Evolutionary conservation across 1,140 invertebrate species (phyloP).

Genomic region (Nasonia longicornis): DNA sequence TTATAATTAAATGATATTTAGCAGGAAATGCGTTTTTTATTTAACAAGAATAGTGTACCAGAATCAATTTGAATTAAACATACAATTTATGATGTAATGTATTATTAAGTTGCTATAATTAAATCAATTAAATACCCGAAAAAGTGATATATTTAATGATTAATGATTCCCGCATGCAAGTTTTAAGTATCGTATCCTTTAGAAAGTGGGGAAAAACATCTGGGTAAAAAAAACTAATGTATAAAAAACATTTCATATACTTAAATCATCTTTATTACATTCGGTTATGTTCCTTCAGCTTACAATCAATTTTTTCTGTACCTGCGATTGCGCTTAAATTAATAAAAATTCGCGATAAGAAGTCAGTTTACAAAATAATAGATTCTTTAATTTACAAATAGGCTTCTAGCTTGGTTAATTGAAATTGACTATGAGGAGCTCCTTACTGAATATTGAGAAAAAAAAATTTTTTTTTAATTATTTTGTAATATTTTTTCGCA

Average conservation of each 20-base stretch:
- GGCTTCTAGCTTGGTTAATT: slow-evolving; percentile 36
- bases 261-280: slow-evolving; percentile 46
- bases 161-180: background rate
- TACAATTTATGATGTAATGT: background rate
- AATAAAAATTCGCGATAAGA: slow-evolving; percentile 46
- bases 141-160: background rate
- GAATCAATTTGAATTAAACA: background rate
- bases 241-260: slow-evolving; percentile 7
- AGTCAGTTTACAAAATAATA: slow-evolving; percentile 48
- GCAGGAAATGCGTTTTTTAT: slow-evolving; percentile 1
- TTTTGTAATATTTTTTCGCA: slow-evolving; percentile 7
- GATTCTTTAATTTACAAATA: slow-evolving; percentile 43
- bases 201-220: background rate
- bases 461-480: slow-evolving; percentile 33
- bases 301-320: slow-evolving; percentile 44
- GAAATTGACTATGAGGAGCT: slow-evolving; percentile 44
- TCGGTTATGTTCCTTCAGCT: slow-evolving; percentile 39
- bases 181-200: background rate
- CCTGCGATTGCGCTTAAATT: slow-evolving; percentile 41
- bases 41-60: background rate
- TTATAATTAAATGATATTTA: slow-evolving; percentile 24
- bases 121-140: background rate
- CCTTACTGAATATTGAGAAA: slow-evolving; percentile 36
- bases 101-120: background rate
- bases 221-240: background rate